phyloP scores from a whole-genome alignment of 64 coral and sea anemone species.

The Hydrozoanthus tunicans region DNA sequence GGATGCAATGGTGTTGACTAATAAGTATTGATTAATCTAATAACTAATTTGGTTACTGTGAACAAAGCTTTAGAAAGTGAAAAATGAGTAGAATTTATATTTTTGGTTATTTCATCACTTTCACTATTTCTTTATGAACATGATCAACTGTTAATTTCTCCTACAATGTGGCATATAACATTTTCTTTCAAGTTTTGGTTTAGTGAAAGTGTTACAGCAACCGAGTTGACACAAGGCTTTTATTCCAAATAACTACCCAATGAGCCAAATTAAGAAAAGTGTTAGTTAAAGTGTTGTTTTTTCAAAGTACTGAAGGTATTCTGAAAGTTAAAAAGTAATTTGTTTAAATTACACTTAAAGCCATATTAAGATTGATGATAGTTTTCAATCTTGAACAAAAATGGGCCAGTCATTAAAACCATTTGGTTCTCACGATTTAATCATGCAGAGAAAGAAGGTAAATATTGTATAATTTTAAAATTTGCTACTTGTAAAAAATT shows the following conservation, averaged over 20 bases:
- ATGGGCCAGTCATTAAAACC: slow-evolving; percentile 14
- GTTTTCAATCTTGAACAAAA: neutral
- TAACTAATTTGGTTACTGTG: too few relatives aligned
- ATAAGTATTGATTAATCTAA: too few relatives aligned
- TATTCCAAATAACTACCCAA: neutral
- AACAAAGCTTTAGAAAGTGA: too few relatives aligned
- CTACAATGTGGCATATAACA: neutral
- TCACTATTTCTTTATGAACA: neutral
- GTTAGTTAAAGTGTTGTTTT: neutral
- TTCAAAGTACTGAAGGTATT: neutral
- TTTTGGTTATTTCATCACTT: neutral
- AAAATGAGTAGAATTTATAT: too few relatives aligned
- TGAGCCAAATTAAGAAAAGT: neutral
- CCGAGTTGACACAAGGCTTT: too few relatives aligned
- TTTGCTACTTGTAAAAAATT: neutral
- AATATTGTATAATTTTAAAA: neutral
- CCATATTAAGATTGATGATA: neutral
- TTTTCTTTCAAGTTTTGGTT: neutral
- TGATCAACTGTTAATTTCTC: slow-evolving; percentile 2
- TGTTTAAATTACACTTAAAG: neutral
- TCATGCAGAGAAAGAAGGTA: neutral
- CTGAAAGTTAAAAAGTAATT: neutral
- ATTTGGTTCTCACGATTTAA: neutral
- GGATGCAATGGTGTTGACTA: too few relatives aligned
- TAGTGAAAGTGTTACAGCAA: neutral